Conservation (phyloP, 1,140 invertebrate genomes). For the Muscidifurax raptorellus region DNA sequence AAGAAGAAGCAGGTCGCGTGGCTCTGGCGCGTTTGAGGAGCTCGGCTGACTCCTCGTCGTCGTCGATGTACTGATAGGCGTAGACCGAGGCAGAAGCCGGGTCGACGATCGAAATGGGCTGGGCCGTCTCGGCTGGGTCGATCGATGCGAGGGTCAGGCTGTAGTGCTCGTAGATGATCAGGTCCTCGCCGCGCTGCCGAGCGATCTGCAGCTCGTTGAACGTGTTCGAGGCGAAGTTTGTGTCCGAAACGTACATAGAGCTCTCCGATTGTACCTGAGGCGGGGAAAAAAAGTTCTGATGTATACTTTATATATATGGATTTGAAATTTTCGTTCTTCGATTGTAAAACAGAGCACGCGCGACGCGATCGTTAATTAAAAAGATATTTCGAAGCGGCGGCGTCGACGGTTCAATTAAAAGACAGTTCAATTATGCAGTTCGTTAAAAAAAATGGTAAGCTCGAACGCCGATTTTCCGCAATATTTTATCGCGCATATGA, state of each 20-base stretch:
- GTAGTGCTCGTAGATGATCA: conserved; percentile 49
- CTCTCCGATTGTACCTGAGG: conserved; percentile 47
- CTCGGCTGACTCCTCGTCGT: conserved; percentile 46
- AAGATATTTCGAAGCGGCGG: no score
- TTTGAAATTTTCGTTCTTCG: no score
- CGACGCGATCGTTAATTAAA: no score
- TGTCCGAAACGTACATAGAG: conserved; percentile 46
- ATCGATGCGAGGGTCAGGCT: conserved; percentile 36
- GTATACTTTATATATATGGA: no score
- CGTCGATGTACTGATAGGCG: conserved; percentile 52
- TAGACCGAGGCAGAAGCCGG: conserved; percentile 48
- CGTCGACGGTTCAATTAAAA: no score
- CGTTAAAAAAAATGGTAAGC: not conserved
- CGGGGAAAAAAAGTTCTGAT: no score
- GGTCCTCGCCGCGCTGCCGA: conserved; percentile 27
- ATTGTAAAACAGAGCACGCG: no score
- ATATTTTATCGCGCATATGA: no score
- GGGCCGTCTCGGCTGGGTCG: not conserved
- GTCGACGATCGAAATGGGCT: conserved; percentile 37
- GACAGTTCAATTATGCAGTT: not conserved
- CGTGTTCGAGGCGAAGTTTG: conserved; percentile 42
- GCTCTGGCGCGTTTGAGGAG: not conserved
- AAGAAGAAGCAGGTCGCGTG: conserved; percentile 5
- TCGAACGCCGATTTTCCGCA: no score
- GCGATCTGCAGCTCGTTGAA: conserved; percentile 43